These are phyloP conservation scores for Acanthacorydalis orientalis DNA, from an alignment of 2,888 invertebrate genomes.

Conservation along the genomic window DNA sequence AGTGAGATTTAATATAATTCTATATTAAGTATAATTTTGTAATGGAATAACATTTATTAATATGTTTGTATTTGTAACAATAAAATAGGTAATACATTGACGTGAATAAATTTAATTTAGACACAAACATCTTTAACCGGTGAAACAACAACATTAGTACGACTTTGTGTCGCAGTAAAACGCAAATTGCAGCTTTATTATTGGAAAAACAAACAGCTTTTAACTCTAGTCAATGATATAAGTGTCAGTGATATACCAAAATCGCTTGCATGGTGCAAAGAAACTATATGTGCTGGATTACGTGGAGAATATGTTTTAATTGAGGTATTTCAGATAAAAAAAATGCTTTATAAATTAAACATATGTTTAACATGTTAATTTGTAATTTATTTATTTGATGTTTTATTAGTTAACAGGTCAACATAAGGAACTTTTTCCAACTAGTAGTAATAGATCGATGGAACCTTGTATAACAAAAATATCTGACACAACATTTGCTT, in stretches of 20 bases:
- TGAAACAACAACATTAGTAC: conserved; percentile 55
- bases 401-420: conserved; percentile 32
- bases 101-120: conserved; percentile 20
- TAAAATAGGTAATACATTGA: not conserved
- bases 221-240: conserved; percentile 54
- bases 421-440: conserved; percentile 70
- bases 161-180: conserved; percentile 76
- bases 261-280: conserved; percentile 65
- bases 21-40: not conserved
- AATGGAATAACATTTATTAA: not conserved
- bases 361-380: not conserved
- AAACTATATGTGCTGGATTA: conserved; percentile 76
- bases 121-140: conserved; percentile 48
- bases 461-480: conserved; percentile 73
- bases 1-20: too few relatives aligned
- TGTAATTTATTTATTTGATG: not conserved
- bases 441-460: conserved; percentile 56
- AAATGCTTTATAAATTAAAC: not conserved
- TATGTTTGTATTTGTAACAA: too few relatives aligned
- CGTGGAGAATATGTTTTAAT: conserved; percentile 65
- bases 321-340: conserved; percentile 36
- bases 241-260: conserved; percentile 65
- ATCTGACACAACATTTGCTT: conserved; percentile 56
- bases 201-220: conserved; percentile 73
- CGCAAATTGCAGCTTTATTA: conserved; percentile 73